phyloP scores from a whole-genome alignment of 2,113 vertebrate species.

The Oncorhynchus gorbuscha region DNA sequence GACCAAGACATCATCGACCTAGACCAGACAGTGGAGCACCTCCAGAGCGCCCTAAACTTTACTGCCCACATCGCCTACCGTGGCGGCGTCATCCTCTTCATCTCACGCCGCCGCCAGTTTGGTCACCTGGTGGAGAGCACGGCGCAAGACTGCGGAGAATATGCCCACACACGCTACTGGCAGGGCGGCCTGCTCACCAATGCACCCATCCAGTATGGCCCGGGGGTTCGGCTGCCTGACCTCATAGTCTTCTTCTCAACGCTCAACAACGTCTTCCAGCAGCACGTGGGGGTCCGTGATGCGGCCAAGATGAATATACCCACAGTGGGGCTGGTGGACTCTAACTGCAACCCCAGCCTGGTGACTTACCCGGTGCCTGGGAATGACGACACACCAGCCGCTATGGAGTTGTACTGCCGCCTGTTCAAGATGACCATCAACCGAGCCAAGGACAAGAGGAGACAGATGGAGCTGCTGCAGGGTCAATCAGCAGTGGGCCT shows the following conservation, averaged over 20 bases:
- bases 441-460: slow-evolving; percentile 87
- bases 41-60: slow-evolving; percentile 89
- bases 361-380: slow-evolving; percentile 89
- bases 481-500: slow-evolving; percentile 39
- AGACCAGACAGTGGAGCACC: slow-evolving; percentile 82
- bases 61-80: slow-evolving; percentile 88
- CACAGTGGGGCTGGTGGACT: slow-evolving; percentile 89
- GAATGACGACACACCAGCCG: slow-evolving; percentile 85
- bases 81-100: slow-evolving; percentile 85
- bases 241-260: slow-evolving; percentile 88
- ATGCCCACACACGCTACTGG: slow-evolving; percentile 91
- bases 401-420: slow-evolving; percentile 84
- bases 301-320: slow-evolving; percentile 96
- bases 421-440: slow-evolving; percentile 83
- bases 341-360: slow-evolving; percentile 91
- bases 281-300: slow-evolving; percentile 84
- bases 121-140: slow-evolving; percentile 80
- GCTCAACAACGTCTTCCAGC: slow-evolving; percentile 89
- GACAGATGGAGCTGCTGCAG: slow-evolving; percentile 73
- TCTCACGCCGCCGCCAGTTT: slow-evolving; percentile 86
- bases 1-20: slow-evolving; percentile 91
- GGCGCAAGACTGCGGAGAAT: slow-evolving; percentile 84
- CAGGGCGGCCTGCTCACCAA: slow-evolving; percentile 92
- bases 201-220: slow-evolving; percentile 75
- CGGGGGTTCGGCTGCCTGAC: slow-evolving; percentile 80